Evolutionary conservation across 2,113 vertebrate species (phyloP), one percentile per base, ranked within the genome.

Genomic region (human): DNA sequence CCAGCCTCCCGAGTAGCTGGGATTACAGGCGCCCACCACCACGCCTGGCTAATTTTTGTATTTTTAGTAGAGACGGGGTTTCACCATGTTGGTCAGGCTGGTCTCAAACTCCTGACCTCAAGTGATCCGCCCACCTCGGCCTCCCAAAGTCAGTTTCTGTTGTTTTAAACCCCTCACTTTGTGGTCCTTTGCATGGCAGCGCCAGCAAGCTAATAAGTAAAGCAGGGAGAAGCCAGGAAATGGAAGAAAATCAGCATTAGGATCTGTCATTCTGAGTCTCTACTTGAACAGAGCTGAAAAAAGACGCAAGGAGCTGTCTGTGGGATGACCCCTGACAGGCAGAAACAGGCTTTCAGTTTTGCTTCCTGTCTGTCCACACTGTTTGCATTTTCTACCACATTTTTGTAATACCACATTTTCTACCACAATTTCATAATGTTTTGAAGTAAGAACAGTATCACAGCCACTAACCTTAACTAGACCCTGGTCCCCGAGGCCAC

Each of bases 201-300:
- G 11, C 79, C 2, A 5, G 82, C 66, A 45, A 27, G 59, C 40
- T 10, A 6, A 45, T 9, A 32, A 2, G 4, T 12, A 32, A 2
- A 8, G 30, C 40, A 50, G 52, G 5, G 14, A 13, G 48, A 30
- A 14, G 61, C 61, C 18, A 43, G 64, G 43, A 23, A 16, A 8
- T 0, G 2, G 43, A 25, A 3, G 16, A 30, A 2, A 40, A 22
- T 25, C 2, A 1, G 5, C 0, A 0, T 14, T 1, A 14, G 2
- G 0, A 0, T 23, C 57, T 59, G 57, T 22, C 5, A 5, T 8
- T 8, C 45, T 0, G 20, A 61, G 22, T 18, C 18, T 18, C 13
- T 0, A 40, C 48, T n/a, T 16, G 18, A 0, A 4, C 59, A 16
- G 2, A 27, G 2, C 12, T 27, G 55, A 32, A 5, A 23, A 64